Evolutionary conservation across 64 coral and sea anemone species (phyloP), one percentile per base, ranked within the genome.

Genomic region (Stichodactyla helianthus): DNA sequence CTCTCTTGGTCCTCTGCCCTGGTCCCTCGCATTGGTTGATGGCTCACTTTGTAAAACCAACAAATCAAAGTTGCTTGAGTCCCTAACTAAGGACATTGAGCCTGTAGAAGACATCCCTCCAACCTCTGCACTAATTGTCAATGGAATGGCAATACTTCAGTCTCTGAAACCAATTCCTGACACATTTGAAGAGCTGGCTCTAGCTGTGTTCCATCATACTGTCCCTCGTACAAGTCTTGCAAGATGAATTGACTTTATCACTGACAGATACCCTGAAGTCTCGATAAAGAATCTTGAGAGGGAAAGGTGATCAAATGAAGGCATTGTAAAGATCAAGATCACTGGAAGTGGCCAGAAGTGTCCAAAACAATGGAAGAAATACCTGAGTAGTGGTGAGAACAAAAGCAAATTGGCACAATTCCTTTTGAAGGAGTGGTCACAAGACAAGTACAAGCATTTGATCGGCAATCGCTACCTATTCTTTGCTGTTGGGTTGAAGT

Each of bases 261-360:
- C 85, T 10, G 85, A 86, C 85, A 55, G 58, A 70, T 87, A 87
- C 52, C 85, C 85, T 26, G 88, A 87, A 56, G 71, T 87, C n/a
- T 93, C 91, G 5, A 88, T 93, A 26, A 92, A 88, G 51, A 88
- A 92, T 64, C 60, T 63, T 1, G 91, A 92, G 54, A 52, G 91
- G 54, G 25, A 31, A 27, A 79, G 85, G 44, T 81, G 68, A 77
- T 71, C 79, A 50, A 86, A 88, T 44, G 44, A 74, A 51, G 78
- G 78, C 20, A 83, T n/a, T 16, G 79, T 77, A 9, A 63, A 55
- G 52, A 90, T 82, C 82, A 59, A 7, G n/a, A n/a, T n/a, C n/a
- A n/a, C n/a, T n/a, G n/a, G n/a, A n/a, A n/a, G n/a, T n/a, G n/a
- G n/a, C n/a, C n/a, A n/a, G n/a, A n/a, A n/a, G n/a, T n/a, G n/a